Evolutionary conservation across 2,797 vertebrate species (phyloP), one percentile per base, ranked within the genome.

Genomic region (Clarias platycephalus): DNA sequence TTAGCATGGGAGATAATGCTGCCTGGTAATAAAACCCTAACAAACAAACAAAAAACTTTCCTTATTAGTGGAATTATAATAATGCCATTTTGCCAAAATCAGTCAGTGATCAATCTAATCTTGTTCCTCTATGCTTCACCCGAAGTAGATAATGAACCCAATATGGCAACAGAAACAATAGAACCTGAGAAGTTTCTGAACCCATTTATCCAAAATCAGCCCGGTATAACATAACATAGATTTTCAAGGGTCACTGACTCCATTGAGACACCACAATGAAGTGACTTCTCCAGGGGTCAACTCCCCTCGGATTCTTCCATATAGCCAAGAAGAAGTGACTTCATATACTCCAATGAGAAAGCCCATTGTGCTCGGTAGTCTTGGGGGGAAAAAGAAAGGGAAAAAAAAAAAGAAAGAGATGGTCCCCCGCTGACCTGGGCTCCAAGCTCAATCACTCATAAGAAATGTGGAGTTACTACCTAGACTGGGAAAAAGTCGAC

Each of bases 341-440:
- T 87, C 86, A 90, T 87, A 88, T 84, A 89, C 89, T 90, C 58
- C 86, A 72, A 84, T 87, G 88, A 90, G 86, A 84, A 88, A 87
- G 68, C 62, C 86, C 72, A 87, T 88, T 88, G 87, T 88, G 83
- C 75, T 77, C 40, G 0, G 60, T 10, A 60, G 83, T 75, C 84
- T 86, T 68, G 78, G 62, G 76, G 76, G 31, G 76, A 87, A 79
- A 82, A 85, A 84, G 53, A 34, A 76, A 74, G 24, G 13, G 24
- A 5, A 22, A 53, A 44, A 87, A 44, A 87, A 49, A 74, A 20
- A 85, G 71, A 83, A 64, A 76, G 84, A 74, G 76, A 87, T 79
- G 62, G 87, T 85, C 84, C 82, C 87, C 84, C 34, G 82, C 81
- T 55, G 87, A 78, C 83, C 85, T 76, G 62, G 78, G 84, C 83